Base-by-base conservation (phyloP, 2,113 vertebrate species). In the Leucopsar rothschildi region DNA sequence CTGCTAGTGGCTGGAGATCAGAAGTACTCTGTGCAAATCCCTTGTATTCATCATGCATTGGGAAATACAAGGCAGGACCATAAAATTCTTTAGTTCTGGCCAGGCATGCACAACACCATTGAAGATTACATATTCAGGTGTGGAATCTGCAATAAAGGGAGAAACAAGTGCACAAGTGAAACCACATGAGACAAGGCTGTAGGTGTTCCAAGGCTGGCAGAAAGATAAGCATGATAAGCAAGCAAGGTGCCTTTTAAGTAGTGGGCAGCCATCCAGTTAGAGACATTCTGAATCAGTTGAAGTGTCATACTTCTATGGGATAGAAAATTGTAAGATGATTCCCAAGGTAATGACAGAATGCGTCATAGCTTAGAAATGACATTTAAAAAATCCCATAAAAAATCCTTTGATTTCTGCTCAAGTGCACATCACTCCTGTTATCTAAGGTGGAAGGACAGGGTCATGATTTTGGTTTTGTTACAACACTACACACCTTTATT, bases 91-190 rank as follows among this genome's bases (percentile, higher is more conserved):
- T 40, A 24, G 31, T 60, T 80, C 70, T 68, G 75, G 75, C 87
- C 85, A 88, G 88, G 66, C 79, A 90, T 7, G 5, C 53, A 65
- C 55, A 65, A 17, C 66, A 35, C 66, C 45, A 50, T 5, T 80
- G 79, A 90, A 92, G 92, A 93, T 96, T 92, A 93, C 88, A 45
- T 85, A 95, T 93, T 95, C 90, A 82, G 78, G 92, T 80, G 92
- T 86, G 95, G 93, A 97, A 97, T 92, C 90, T 86, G 82, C 94
- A 95, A 83, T 97, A 95, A 95, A 81, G 60, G 42, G 60, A 64
- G 86, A 73, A 94, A 95, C 59, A 94, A 96, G 88, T 0, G 16
- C 55, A 59, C 50, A 92, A 96, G 79, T 94, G 59, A 93, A 96
- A 94, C 86, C 91, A 92, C 92, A 86, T 93, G 95, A 92, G 86